Conservation (phyloP, 2,797 vertebrate genomes). For the Micromesistius poutassou region DNA sequence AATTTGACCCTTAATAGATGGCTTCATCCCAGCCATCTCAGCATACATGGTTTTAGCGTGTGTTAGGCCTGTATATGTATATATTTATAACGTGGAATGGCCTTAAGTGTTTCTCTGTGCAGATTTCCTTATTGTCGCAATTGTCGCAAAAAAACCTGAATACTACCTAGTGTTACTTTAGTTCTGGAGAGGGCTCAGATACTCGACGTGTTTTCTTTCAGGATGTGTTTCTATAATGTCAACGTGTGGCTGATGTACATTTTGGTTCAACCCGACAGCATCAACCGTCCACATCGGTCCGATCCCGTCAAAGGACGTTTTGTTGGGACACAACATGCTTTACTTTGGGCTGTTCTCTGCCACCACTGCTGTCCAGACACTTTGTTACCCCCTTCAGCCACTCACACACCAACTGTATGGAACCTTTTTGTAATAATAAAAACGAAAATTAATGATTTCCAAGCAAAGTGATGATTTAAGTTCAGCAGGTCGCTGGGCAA, state of each 20-base stretch:
- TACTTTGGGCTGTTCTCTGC: neutral
- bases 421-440: neutral
- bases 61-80: neutral
- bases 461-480: neutral
- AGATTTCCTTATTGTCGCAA: conserved; percentile 41
- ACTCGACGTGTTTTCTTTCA: conserved; percentile 72
- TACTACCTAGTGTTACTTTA: conserved; percentile 42
- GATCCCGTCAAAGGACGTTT: neutral
- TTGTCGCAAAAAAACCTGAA: conserved; percentile 58
- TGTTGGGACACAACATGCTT: neutral
- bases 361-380: neutral
- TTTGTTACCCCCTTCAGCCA: neutral
- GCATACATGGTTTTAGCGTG: neutral
- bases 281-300: neutral
- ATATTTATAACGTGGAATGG: conserved; percentile 48
- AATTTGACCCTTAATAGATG: neutral
- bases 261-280: neutral
- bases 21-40: neutral
- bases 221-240: conserved; percentile 22
- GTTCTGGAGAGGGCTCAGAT: conserved; percentile 41
- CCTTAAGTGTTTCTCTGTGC: conserved; percentile 59
- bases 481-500: neutral
- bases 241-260: conserved; percentile 10
- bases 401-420: neutral
- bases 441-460: neutral